These are phyloP conservation scores for Prunella strophiata DNA, from an alignment of 2,797 vertebrate species.

Conservation along the genomic window DNA sequence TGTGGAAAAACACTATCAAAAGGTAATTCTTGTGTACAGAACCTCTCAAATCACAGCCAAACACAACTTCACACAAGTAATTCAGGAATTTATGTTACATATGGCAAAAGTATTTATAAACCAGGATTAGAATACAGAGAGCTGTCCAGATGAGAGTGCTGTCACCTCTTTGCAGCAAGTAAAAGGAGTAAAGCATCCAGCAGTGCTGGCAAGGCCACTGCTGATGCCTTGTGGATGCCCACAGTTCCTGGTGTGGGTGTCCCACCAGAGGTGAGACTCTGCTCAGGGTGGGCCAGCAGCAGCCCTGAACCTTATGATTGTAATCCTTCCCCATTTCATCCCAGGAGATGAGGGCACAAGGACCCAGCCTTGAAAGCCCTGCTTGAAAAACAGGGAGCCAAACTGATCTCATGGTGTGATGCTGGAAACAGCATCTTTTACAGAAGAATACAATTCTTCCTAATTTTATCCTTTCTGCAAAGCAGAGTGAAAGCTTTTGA, in stretches of 20 bases:
- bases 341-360: background rate
- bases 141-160: background rate
- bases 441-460: background rate
- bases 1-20: constrained; percentile 31
- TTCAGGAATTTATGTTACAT: background rate
- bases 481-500: background rate
- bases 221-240: background rate
- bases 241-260: background rate
- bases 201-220: background rate
- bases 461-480: background rate
- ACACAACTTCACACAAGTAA: constrained; percentile 13
- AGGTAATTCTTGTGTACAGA: background rate
- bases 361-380: background rate
- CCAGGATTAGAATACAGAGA: background rate
- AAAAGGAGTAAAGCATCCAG: background rate
- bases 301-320: background rate
- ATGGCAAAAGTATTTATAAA: constrained; percentile 1
- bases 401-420: background rate
- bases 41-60: constrained; percentile 45
- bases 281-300: background rate
- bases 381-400: background rate
- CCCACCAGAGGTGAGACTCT: background rate
- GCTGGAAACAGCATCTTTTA: background rate
- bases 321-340: background rate
- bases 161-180: background rate